Conservation (phyloP, 2,888 invertebrate genomes). For the Tipula helvola region DNA sequence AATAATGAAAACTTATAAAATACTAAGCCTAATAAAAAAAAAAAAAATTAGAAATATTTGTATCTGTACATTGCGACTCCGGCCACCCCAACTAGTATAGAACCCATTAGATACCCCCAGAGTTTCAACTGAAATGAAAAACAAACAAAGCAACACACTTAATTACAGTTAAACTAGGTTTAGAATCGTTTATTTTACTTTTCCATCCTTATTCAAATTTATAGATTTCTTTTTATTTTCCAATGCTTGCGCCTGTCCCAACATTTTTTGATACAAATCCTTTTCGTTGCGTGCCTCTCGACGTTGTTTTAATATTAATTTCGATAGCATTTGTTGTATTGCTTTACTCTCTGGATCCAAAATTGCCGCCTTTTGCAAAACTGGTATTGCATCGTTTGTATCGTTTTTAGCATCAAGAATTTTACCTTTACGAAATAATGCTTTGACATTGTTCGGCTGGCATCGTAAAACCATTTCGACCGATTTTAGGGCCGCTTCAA, state of each 20-base stretch:
- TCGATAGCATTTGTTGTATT: constrained; percentile 43
- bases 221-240: constrained; percentile 27
- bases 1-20: background rate
- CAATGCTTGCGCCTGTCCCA: constrained; percentile 38
- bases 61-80: constrained; percentile 65
- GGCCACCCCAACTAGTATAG: constrained; percentile 56
- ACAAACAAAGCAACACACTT: constrained; percentile 4
- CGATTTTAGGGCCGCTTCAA: constrained; percentile 71
- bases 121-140: constrained; percentile 28
- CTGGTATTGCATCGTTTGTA: constrained; percentile 53
- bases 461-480: constrained; percentile 70
- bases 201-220: constrained; percentile 24
- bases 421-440: constrained; percentile 76
- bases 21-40: background rate
- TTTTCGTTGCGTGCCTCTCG: constrained; percentile 48
- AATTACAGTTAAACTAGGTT: background rate
- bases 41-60: constrained; percentile 36
- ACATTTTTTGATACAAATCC: constrained; percentile 56
- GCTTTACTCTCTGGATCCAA: constrained; percentile 51
- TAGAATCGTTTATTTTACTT: background rate
- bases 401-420: constrained; percentile 56
- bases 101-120: constrained; percentile 42
- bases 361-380: constrained; percentile 47
- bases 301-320: constrained; percentile 42
- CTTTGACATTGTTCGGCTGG: constrained; percentile 83